phyloP scores from a whole-genome alignment of 2,888 invertebrate species.

The Agrochola circellaris region DNA sequence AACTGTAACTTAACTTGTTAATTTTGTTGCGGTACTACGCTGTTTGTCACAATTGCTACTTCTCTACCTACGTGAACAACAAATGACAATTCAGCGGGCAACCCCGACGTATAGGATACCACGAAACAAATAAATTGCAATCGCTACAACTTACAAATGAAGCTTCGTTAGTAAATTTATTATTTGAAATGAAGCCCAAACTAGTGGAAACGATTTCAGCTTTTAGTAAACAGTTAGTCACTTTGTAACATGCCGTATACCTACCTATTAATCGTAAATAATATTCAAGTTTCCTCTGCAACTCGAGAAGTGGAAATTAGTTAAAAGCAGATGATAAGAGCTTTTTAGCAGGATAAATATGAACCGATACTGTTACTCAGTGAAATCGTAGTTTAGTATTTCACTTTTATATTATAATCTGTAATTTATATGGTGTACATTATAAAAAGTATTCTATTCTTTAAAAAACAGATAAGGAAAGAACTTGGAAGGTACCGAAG shows the following conservation, averaged over 20 bases:
- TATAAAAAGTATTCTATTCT: background rate
- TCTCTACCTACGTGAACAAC: slow-evolving; percentile 69
- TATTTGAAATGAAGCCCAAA: slow-evolving; percentile 49
- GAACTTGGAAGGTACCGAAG: background rate
- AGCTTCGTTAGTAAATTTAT: slow-evolving; percentile 58
- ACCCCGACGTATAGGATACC: slow-evolving; percentile 49
- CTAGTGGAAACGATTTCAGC: slow-evolving; percentile 37
- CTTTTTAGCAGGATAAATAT: slow-evolving; percentile 6
- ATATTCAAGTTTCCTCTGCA: slow-evolving; percentile 17
- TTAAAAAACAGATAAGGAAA: background rate
- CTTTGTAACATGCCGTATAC: slow-evolving; percentile 32
- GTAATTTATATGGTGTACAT: background rate
- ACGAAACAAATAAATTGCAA: slow-evolving; percentile 54
- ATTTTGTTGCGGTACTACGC: slow-evolving; percentile 80
- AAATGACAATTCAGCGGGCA: slow-evolving; percentile 61
- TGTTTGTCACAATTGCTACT: slow-evolving; percentile 81
- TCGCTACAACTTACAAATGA: slow-evolving; percentile 53
- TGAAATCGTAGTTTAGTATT: slow-evolving; percentile 5
- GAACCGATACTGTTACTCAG: slow-evolving; percentile 22
- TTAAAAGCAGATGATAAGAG: slow-evolving; percentile 42
- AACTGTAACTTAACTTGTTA: slow-evolving; percentile 88
- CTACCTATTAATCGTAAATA: slow-evolving; percentile 22
- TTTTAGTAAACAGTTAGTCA: slow-evolving; percentile 33
- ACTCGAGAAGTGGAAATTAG: slow-evolving; percentile 28
- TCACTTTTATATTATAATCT: background rate